These are phyloP conservation scores for Bolborhynchus lineola DNA, from an alignment of 2,113 vertebrate genomes.

Conservation along the genomic window DNA sequence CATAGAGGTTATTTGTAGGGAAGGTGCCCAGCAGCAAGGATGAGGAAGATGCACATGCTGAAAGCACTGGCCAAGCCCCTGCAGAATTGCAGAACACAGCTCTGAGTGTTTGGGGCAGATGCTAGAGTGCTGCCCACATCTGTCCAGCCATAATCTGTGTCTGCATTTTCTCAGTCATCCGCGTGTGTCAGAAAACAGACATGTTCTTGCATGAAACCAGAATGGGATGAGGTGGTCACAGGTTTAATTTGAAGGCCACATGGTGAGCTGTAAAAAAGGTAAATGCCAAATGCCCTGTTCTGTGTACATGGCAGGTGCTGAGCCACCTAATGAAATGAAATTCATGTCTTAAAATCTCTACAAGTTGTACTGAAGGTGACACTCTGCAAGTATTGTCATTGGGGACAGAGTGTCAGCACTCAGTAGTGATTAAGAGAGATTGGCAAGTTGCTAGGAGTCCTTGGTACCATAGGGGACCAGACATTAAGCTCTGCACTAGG, in stretches of 20 bases:
- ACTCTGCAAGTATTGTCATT: background rate
- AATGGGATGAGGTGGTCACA: background rate
- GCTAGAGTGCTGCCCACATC: background rate
- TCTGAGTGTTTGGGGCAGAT: background rate
- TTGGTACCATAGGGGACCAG: background rate
- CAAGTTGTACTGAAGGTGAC: background rate
- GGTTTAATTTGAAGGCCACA: background rate
- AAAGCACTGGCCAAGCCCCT: background rate
- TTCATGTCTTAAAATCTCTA: background rate
- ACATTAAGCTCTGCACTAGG: background rate
- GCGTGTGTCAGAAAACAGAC: background rate
- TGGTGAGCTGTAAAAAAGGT: background rate
- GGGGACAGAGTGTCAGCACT: background rate
- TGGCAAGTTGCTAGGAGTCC: background rate
- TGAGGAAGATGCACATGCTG: background rate
- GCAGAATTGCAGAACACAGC: accelerated
- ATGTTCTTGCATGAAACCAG: background rate
- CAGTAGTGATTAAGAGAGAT: background rate
- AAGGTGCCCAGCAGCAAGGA: background rate
- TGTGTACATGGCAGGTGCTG: accelerated
- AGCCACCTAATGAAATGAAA: background rate
- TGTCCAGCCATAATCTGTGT: background rate
- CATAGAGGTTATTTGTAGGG: background rate
- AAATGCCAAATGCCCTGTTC: background rate
- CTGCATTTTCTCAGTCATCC: accelerated